Base-by-base conservation (phyloP, 2,797 vertebrate genomes). In the Macropodus opercularis region DNA sequence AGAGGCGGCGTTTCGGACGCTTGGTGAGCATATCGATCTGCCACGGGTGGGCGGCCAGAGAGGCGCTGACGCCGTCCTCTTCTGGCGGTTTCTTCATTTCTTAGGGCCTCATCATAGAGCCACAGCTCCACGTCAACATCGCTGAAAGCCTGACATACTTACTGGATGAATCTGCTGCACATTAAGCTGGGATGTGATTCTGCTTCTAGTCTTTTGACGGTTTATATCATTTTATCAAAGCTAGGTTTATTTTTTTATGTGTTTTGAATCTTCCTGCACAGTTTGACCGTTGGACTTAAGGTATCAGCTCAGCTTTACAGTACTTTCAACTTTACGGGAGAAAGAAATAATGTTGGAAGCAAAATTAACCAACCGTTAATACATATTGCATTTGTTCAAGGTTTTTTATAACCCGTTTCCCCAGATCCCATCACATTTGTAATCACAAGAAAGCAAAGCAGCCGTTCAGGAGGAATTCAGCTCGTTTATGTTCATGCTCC, bases 1-100 rank as follows among this genome's bases (percentile, higher is more conserved):
- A 58, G 62, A 63, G 75, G 67, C 65, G 18, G 73, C 3, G 36
- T 64, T 92, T 93, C 91, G 92, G 91, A 95, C 92, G 93, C 94
- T 94, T 93, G 95, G 94, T 90, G 90, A 90, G 91, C 89, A 93
- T 95, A 98, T 97, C 94, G 96, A 98, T 96, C 94, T 57, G 74
- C 83, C 88, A 80, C 86, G 93, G 93, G 87, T 87, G 89, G 94
- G 92, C 91, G 69, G 91, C 87, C 91, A 83, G 85, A 85, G 86
- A 92, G 91, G 86, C 90, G 91, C 88, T 56, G 88, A 91, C 88
- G 92, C 87, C 84, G 88, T 92, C 90, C 91, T 88, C 83, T 53
- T 49, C 58, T 81, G 89, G 54, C 43, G 3, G 39, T 77, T 83
- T 60, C 58, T 72, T 72, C 58, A 71, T 85, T 74, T 80, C 66